Evolutionary conservation across 37 sponge, comb jelly and placozoan species (phyloP).

Genomic region (Hexactinellida sp.): DNA sequence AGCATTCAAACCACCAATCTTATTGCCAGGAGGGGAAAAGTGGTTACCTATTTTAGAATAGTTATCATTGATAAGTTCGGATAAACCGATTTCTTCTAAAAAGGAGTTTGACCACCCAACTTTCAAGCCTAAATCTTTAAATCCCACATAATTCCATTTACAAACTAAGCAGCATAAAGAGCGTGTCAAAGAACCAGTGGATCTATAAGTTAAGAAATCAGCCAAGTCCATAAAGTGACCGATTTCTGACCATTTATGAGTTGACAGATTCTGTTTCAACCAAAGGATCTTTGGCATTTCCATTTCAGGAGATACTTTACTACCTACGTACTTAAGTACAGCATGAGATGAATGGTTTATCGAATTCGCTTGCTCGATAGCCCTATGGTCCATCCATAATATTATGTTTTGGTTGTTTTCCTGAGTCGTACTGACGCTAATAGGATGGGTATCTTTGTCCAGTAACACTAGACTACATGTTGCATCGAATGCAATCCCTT

Average conservation of each 20-base stretch:
- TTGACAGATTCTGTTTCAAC: slow-evolving; percentile 45
- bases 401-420: slow-evolving; percentile 42
- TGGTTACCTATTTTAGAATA: slow-evolving; percentile 34
- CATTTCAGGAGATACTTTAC: slow-evolving; percentile 69
- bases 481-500: slow-evolving; percentile 68
- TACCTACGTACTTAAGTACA: slow-evolving; percentile 57
- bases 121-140: neutral
- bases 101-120: slow-evolving; percentile 60
- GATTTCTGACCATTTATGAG: slow-evolving; percentile 54
- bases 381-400: slow-evolving; percentile 80
- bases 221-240: slow-evolving; percentile 73
- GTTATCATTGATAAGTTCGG: slow-evolving; percentile 34
- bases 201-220: slow-evolving; percentile 61
- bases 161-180: slow-evolving; percentile 67
- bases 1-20: slow-evolving; percentile 32
- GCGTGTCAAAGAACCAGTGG: slow-evolving; percentile 41
- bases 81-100: slow-evolving; percentile 39
- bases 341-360: slow-evolving; percentile 44
- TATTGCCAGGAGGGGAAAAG: slow-evolving; percentile 39
- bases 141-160: slow-evolving; percentile 77
- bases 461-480: slow-evolving; percentile 67
- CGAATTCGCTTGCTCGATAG: slow-evolving; percentile 34
- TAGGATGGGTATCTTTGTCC: slow-evolving; percentile 35
- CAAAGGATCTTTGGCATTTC: slow-evolving; percentile 78
- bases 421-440: slow-evolving; percentile 34